phyloP scores from a whole-genome alignment of 2,113 vertebrate genomes.

The Corapipo altera region DNA sequence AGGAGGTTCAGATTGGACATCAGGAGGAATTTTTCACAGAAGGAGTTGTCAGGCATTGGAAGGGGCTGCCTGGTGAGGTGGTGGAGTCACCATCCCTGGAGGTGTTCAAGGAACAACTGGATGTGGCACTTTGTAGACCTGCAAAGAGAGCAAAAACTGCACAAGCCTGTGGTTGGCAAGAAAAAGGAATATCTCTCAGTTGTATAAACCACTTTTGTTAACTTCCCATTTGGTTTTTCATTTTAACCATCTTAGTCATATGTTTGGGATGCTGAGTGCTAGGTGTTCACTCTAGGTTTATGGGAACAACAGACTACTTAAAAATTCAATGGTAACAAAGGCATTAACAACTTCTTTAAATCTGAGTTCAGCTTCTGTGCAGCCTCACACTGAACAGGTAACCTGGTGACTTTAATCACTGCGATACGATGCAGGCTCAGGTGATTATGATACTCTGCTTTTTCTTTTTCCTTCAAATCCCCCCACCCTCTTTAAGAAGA shows the following conservation, averaged over 20 bases:
- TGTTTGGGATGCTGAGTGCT: background rate
- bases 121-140: background rate
- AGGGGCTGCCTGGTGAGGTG: background rate
- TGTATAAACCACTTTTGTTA: background rate
- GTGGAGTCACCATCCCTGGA: background rate
- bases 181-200: background rate
- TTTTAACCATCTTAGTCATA: rapidly evolving
- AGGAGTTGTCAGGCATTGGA: background rate
- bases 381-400: background rate
- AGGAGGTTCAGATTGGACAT: background rate
- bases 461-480: background rate
- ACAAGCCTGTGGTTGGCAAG: background rate
- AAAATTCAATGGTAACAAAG: background rate
- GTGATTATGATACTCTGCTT: background rate
- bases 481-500: background rate
- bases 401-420: background rate
- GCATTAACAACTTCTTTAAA: background rate
- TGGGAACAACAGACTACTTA: background rate
- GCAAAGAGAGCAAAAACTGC: background rate
- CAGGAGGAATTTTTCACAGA: background rate
- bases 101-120: background rate
- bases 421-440: background rate
- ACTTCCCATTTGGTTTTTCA: background rate
- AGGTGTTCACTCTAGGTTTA: background rate
- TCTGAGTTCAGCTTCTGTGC: background rate